Evolutionary conservation across 2,113 vertebrate genomes (phyloP).

Genomic region (Callopanchax toddi): DNA sequence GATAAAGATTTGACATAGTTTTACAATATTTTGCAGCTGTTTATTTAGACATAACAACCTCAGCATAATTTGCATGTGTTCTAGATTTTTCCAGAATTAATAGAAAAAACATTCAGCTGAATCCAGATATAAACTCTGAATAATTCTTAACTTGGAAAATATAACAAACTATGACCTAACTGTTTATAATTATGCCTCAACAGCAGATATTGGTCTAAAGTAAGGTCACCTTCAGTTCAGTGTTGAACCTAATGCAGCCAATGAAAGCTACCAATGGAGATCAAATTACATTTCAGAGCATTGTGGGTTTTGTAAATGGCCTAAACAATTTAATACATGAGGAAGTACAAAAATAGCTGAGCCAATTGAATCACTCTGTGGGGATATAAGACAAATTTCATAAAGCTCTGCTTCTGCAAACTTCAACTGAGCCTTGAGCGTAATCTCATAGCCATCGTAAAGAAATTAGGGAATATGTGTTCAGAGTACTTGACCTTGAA

Average conservation of each 20-base stretch:
- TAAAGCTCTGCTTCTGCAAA: background rate
- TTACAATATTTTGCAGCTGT: background rate
- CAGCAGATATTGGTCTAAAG: no score
- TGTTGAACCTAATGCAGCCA: slow-evolving; percentile 12
- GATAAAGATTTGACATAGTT: background rate
- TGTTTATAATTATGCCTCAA: no score
- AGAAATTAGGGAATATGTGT: no score
- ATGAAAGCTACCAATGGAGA: slow-evolving; percentile 9
- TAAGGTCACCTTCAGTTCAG: slow-evolving; percentile 26
- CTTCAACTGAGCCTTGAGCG: background rate
- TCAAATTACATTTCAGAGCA: background rate
- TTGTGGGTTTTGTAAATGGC: slow-evolving; percentile 4
- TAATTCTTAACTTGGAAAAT: no score
- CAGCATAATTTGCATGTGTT: slow-evolving; percentile 22
- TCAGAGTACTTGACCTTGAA: no score
- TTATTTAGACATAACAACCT: slow-evolving; percentile 29
- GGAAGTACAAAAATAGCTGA: background rate
- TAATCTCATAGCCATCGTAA: no score
- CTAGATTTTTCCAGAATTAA: background rate
- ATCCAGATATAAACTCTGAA: no score
- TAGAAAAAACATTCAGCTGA: no score
- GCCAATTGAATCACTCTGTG: background rate
- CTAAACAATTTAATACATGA: background rate
- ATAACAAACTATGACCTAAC: no score
- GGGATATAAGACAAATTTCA: background rate